These are phyloP conservation scores for Coptodon rendalli DNA, from an alignment of 2,113 vertebrate genomes.

Conservation along the genomic window DNA sequence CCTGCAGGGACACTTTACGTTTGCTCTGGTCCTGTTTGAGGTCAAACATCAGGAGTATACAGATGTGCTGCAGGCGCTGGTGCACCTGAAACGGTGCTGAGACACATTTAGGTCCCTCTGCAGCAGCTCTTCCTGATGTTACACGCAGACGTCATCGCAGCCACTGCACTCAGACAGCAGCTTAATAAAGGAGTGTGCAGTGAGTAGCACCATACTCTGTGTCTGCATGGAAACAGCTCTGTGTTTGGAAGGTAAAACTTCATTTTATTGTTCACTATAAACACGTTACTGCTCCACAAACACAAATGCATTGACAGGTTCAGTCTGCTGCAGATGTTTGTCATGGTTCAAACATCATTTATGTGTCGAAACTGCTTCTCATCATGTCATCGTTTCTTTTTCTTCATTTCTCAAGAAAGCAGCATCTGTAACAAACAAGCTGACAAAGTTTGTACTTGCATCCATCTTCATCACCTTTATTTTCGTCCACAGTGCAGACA, in stretches of 20 bases:
- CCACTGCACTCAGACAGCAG: not conserved
- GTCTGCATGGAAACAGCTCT: not conserved
- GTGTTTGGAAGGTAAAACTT: accelerated
- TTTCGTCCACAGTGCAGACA: not conserved
- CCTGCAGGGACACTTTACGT: not conserved
- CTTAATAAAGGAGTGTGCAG: not conserved
- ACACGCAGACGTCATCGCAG: not conserved
- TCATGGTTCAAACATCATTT: not conserved
- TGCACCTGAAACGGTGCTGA: not conserved
- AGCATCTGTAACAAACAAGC: not conserved
- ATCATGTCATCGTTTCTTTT: accelerated
- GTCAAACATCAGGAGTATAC: not conserved
- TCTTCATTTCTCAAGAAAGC: not conserved
- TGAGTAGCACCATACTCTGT: accelerated
- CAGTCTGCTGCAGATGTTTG: not conserved
- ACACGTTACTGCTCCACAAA: not conserved
- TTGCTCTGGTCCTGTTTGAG: not conserved
- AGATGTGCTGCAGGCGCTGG: not conserved
- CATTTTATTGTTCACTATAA: not conserved
- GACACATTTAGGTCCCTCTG: not conserved
- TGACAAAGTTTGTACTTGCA: not conserved
- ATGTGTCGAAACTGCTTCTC: not conserved
- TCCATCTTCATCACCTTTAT: accelerated
- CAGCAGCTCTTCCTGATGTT: not conserved
- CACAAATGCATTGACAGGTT: accelerated